Evolutionary conservation across 2,113 vertebrate species (phyloP), one percentile per base, ranked within the genome.

Genomic region (Tonatia bakeri): DNA sequence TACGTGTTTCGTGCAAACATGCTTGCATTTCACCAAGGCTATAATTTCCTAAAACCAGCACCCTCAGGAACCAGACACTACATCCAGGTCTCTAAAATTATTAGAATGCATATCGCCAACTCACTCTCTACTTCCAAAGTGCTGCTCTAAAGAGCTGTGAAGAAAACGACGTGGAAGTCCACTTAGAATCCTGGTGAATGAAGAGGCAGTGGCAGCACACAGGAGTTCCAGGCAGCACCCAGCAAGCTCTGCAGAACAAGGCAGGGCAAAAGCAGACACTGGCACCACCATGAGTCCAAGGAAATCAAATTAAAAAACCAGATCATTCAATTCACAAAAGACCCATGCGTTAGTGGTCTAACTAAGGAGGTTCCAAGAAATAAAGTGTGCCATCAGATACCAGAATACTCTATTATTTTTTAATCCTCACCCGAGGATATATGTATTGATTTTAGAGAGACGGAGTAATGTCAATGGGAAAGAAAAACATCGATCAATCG

Each of bases 41-140:
- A 26, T 24, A 65, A 92, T 65, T 92, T 95, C 73, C 70, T 90
- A 93, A 94, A 97, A 94, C 40, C 24, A 83, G 54, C 56, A 94
- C 54, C 26, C n/a, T 38, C 70, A 59, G 54, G 64, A 73, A 95
- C 26, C 45, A 95, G 89, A 95, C 69, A 52, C 45, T 79, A 24
- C 69, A 45, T n/a, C 16, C 1, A 3, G 14, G 56, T 80, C 92
- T 82, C 93, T 84, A 50, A 79, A 93, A 84, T 80, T 52, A 91
- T n/a, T 61, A 77, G 9, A 86, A 26, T 28, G 72, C 38, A 20
- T 73, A 69, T n/a, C 40, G 83, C 22, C 45, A 31, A 90, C 31
- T 73, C 24, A 67, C 26, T 65, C 5, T 83, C 69, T 91, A 50
- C 80, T 89, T 96, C 86, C 72, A 94, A 86, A 97, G 47, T 70